These are phyloP conservation scores for Papilio polytes DNA, from an alignment of 1,140 invertebrate genomes.

Conservation along the genomic window DNA sequence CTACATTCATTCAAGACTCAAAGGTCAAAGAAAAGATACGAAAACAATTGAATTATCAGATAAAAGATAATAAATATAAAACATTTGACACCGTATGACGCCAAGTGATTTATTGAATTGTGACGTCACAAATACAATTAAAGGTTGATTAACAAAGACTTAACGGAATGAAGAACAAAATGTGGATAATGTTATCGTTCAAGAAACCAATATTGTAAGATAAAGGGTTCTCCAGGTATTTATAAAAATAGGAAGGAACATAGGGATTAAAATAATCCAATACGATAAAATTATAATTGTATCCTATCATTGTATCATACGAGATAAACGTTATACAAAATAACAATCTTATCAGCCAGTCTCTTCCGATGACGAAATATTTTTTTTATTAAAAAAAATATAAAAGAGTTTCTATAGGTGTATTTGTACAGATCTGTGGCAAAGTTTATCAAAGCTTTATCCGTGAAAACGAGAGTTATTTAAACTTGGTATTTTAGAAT, in stretches of 20 bases:
- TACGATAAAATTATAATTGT: slow-evolving; percentile 23
- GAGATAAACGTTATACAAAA: neutral
- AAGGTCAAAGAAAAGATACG: neutral
- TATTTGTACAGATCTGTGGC: neutral
- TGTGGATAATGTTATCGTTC: neutral
- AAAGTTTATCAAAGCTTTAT: slow-evolving; percentile 2
- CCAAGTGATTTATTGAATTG: neutral
- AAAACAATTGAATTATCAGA: neutral
- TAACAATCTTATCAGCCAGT: neutral
- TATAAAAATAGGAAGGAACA: slow-evolving; percentile 6
- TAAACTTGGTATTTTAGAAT: neutral
- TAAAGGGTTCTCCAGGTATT: neutral
- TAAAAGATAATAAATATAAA: neutral
- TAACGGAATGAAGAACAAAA: neutral
- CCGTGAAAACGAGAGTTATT: neutral
- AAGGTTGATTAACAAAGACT: neutral
- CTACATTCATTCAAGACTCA: neutral
- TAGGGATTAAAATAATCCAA: slow-evolving; percentile 3
- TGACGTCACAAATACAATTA: neutral
- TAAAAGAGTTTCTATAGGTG: neutral
- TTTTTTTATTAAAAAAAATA: neutral
- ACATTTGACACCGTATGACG: neutral
- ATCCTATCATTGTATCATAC: neutral
- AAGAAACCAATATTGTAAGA: neutral
- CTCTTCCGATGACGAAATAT: neutral